phyloP scores from a whole-genome alignment of 2,113 vertebrate genomes.

The Panthera leo region DNA sequence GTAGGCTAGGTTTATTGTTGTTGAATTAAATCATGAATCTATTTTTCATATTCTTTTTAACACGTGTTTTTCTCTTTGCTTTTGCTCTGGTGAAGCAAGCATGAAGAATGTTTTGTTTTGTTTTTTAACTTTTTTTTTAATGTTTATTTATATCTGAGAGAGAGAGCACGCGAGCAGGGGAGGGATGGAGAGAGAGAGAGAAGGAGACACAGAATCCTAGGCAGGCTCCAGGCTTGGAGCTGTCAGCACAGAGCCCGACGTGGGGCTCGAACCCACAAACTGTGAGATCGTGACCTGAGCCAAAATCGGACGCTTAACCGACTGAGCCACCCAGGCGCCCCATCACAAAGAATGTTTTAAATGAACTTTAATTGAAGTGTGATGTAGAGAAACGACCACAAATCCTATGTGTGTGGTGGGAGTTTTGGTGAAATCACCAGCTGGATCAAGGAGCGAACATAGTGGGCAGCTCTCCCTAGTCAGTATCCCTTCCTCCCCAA shows the following conservation, averaged over 20 bases:
- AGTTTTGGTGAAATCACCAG: background rate
- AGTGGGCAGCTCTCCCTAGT: background rate
- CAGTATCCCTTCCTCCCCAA: background rate
- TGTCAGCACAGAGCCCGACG: no score
- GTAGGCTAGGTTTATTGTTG: background rate
- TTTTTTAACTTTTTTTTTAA: no score
- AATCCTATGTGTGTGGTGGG: fast-evolving
- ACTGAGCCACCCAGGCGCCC: no score
- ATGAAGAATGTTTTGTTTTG: background rate
- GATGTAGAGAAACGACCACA: background rate
- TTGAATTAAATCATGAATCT: background rate
- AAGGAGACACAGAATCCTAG: no score
- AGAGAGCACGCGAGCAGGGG: no score
- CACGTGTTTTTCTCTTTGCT: background rate
- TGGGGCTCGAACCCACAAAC: no score
- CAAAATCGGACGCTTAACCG: no score
- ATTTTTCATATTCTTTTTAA: background rate
- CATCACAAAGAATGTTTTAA: background rate
- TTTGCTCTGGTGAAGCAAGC: background rate
- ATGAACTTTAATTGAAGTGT: background rate
- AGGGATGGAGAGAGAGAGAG: no score
- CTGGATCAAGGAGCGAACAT: background rate
- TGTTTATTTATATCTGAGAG: no score
- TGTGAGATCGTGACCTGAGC: no score
- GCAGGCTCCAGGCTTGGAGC: no score